These are phyloP conservation scores for Ochotona curzoniae DNA, from an alignment of 2,113 vertebrate species.

Conservation along the genomic window DNA sequence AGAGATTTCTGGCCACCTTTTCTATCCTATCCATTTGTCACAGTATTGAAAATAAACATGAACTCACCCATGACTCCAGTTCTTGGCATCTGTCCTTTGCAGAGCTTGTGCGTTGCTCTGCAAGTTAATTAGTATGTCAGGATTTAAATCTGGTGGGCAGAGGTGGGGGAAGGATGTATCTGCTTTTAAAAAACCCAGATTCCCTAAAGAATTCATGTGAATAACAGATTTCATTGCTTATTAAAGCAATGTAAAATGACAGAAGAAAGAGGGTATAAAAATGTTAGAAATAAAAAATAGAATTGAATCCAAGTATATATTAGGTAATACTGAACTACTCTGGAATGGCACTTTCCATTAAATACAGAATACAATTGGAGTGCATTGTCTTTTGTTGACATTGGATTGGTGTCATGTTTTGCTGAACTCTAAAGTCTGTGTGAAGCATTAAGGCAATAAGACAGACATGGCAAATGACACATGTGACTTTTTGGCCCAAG, in stretches of 20 bases:
- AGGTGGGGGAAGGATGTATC: not conserved
- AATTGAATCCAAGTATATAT: not conserved
- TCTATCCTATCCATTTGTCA: not conserved
- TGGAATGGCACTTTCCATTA: not conserved
- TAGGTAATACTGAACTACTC: not conserved
- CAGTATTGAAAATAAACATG: not conserved
- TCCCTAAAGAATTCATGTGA: conserved; percentile 12
- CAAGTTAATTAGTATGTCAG: conserved; percentile 15
- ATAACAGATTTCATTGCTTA: conserved; percentile 26
- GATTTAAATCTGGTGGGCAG: not conserved
- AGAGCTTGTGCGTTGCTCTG: not conserved
- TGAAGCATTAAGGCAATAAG: not conserved
- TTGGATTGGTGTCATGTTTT: not conserved
- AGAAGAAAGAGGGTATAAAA: conserved; percentile 23
- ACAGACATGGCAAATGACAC: not conserved
- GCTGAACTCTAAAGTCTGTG: not conserved
- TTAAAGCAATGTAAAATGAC: not conserved
- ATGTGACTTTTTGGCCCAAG: not conserved
- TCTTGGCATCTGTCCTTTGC: conserved; percentile 7
- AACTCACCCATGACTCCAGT: not conserved
- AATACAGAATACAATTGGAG: not conserved
- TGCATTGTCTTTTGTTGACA: not conserved
- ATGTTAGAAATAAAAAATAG: conserved; percentile 15
- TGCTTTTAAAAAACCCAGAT: conserved; percentile 17
- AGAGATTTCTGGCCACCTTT: not conserved